These are phyloP conservation scores for Papilio elwesi DNA, from an alignment of 2,888 invertebrate genomes.

Conservation along the genomic window DNA sequence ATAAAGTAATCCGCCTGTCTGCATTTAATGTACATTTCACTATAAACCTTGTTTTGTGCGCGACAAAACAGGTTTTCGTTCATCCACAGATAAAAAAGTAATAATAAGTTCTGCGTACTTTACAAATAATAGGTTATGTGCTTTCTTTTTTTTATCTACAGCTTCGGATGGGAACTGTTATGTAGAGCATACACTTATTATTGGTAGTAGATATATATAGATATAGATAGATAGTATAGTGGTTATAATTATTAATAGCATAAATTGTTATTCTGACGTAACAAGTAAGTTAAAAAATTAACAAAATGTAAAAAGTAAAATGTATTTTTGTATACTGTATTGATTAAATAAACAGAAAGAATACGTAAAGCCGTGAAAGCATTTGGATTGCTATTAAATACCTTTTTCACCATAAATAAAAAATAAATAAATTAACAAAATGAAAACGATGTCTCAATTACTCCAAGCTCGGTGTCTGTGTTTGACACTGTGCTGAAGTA, in stretches of 20 bases:
- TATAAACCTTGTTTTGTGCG: conserved; percentile 12
- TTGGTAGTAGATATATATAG: too few relatives aligned
- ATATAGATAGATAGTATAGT: too few relatives aligned
- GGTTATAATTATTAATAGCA: too few relatives aligned
- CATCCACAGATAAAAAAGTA: conserved; percentile 22
- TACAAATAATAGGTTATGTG: conserved; percentile 10
- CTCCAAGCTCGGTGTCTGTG: conserved; percentile 23
- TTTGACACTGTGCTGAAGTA: conserved; percentile 42
- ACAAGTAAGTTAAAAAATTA: too few relatives aligned
- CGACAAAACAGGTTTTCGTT: conserved; percentile 26
- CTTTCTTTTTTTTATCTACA: neutral
- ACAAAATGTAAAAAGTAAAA: too few relatives aligned
- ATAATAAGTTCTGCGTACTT: neutral
- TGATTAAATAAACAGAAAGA: too few relatives aligned
- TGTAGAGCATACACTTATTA: neutral
- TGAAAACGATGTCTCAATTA: conserved; percentile 33
- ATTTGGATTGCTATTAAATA: neutral
- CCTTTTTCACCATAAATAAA: neutral
- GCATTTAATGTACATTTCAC: conserved; percentile 32
- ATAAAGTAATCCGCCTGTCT: conserved; percentile 55
- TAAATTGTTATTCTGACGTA: too few relatives aligned
- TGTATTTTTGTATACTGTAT: too few relatives aligned
- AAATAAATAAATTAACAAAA: conserved; percentile 29
- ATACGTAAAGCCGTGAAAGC: too few relatives aligned
- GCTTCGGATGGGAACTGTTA: neutral